phyloP scores from a whole-genome alignment of 2,888 invertebrate genomes.

The Capitulum mitella region DNA sequence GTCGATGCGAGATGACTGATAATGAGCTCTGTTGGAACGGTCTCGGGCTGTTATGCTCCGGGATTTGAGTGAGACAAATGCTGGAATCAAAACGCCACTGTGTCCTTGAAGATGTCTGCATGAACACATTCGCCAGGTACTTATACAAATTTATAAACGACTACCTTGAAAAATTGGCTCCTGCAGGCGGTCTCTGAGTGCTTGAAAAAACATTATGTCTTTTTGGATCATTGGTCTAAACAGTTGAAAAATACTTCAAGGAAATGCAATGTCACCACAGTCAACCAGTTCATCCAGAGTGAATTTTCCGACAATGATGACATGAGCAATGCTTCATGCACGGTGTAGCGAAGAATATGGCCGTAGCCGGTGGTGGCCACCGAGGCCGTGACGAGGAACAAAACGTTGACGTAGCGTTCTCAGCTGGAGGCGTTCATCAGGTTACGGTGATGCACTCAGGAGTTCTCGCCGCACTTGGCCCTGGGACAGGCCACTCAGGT shows the following conservation, averaged over 20 bases:
- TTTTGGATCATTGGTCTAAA: no score
- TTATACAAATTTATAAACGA: no score
- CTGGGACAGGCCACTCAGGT: not conserved
- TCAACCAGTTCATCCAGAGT: not conserved
- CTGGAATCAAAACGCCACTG: no score
- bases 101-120: no score
- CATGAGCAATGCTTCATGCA: not conserved
- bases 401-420: not conserved
- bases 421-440: not conserved
- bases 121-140: no score
- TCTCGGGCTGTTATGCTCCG: no score
- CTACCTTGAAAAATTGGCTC: no score
- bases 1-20: not conserved
- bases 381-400: not conserved
- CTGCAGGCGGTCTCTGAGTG: no score
- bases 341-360: not conserved
- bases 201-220: no score
- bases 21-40: not conserved
- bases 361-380: not conserved
- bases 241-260: no score
- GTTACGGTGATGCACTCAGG: not conserved
- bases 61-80: no score
- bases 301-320: constrained; percentile 7
- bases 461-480: not conserved
- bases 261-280: no score